A percentile compares a stretch with the other conserved stretches of the same genome.
These are phyloP conservation scores for Labeo calbasu DNA, from an alignment of 2,797 vertebrate genomes.

Conservation along the genomic window DNA sequence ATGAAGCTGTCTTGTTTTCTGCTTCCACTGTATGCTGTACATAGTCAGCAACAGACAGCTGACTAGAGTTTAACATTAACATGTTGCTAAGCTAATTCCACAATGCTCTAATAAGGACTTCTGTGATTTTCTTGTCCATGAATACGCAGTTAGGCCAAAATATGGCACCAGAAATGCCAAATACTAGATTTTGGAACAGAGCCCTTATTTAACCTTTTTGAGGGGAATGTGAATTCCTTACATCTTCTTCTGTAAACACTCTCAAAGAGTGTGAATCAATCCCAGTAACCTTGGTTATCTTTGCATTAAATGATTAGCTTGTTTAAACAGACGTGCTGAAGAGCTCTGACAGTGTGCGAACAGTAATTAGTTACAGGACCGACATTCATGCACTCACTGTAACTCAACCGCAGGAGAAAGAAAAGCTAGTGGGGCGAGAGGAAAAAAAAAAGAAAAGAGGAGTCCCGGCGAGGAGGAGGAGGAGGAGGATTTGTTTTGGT, in stretches of 20 bases:
- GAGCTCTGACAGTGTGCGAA: slow-evolving; percentile 54
- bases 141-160: not conserved
- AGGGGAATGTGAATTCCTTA: slow-evolving; percentile 4
- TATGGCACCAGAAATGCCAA: not conserved
- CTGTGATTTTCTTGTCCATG: not conserved
- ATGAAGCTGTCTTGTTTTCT: not conserved
- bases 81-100: not conserved
- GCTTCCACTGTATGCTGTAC: not conserved
- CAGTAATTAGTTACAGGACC: slow-evolving; percentile 60
- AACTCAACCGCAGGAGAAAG: slow-evolving; percentile 52
- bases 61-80: not conserved
- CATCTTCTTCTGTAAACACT: slow-evolving; percentile 42
- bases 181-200: not conserved
- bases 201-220: slow-evolving; percentile 16
- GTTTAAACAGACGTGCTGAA: slow-evolving; percentile 53
- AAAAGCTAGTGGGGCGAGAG: slow-evolving; percentile 26
- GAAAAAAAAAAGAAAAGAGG: not conserved
- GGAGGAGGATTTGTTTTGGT: slow-evolving; percentile 59
- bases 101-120: not conserved
- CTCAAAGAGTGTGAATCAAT: slow-evolving; percentile 38
- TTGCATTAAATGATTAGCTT: slow-evolving; percentile 50
- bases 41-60: not conserved
- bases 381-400: slow-evolving; percentile 49
- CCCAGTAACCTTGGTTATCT: slow-evolving; percentile 42
- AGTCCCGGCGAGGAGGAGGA: slow-evolving; percentile 15